Conservation (phyloP, 2,888 invertebrate genomes). For the Tachina fera region DNA sequence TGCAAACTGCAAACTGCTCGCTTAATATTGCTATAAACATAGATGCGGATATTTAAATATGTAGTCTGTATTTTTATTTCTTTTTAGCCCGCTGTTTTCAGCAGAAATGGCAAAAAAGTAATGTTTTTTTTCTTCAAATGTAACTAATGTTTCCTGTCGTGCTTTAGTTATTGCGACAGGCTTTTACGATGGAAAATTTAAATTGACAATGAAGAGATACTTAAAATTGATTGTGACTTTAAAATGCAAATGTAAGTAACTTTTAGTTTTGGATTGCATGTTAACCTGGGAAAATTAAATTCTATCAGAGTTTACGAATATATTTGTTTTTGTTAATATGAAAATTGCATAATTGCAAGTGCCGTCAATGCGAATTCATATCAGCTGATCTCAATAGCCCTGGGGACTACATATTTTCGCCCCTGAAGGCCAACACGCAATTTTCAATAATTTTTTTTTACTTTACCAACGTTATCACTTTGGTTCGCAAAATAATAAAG, state of each 20-base stretch:
- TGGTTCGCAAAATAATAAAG: no score
- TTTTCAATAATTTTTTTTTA: no score
- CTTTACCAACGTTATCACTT: no score
- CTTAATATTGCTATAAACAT: conserved; percentile 17
- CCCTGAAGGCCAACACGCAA: no score
- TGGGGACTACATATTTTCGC: no score
- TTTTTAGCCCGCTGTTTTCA: background rate
- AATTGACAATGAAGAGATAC: background rate
- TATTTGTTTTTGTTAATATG: no score
- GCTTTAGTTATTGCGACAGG: conserved; percentile 22
- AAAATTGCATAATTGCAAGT: no score
- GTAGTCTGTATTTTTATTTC: background rate
- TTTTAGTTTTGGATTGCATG: background rate
- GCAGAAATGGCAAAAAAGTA: background rate
- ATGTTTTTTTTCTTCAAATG: conserved; percentile 22
- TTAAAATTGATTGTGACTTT: background rate
- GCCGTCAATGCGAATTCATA: no score
- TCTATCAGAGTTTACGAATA: background rate
- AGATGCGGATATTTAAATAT: conserved; percentile 61
- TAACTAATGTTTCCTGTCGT: conserved; percentile 46
- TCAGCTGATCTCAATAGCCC: no score
- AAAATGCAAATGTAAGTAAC: background rate
- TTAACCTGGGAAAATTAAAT: background rate
- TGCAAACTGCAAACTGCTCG: background rate
- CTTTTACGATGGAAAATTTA: background rate